Base-by-base conservation (phyloP, 2,113 vertebrate species). In the Bubo scandiacus region DNA sequence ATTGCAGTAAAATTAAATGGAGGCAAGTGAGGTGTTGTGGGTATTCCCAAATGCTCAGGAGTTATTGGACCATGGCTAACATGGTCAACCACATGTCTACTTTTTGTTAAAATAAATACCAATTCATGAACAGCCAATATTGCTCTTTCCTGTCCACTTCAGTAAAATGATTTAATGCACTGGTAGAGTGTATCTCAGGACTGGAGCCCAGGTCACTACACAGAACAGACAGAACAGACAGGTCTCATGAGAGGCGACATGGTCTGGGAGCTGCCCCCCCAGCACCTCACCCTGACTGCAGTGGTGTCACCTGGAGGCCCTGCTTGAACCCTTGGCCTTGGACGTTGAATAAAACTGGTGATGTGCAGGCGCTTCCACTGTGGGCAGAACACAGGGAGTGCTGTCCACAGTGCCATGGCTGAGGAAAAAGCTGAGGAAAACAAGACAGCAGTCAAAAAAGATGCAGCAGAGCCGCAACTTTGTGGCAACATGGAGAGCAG, bases 331-430 rank as follows among this genome's bases (percentile, higher is more conserved):
- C 5, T 42, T 42, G 40, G 12, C 40, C 40, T 43, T 20, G 20
- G 20, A 30, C 5, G 4, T 19, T 17, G 20, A 67, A 47, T 42
- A 77, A 72, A 67, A 73, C 32, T 6, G 26, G 10, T 22, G 43
- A 51, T 2, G 2, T 47, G 32, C 63, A 47, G 40, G 43, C 2
- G 1, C 20, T 75, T 81, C 34, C 12, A 4, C 36, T 43, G 13
- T 5, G 32, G 42, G 43, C 52, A 58, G 86, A 23, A 43, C 30
- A 45, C 0, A 2, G 40, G 68, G 40, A 77, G 11, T 2, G 0
- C 42, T 1, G 1, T 3, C 57, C 9, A 43, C 36, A 34, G 59
- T 1, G 1, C 12, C 6, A 15, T 1, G 7, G 25, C 47, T 58
- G 45, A 57, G 45, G 43, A 75, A 78, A 80, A 54, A 3, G 40